phyloP scores from a whole-genome alignment of 2,797 vertebrate genomes.

The Anguilla anguilla region DNA sequence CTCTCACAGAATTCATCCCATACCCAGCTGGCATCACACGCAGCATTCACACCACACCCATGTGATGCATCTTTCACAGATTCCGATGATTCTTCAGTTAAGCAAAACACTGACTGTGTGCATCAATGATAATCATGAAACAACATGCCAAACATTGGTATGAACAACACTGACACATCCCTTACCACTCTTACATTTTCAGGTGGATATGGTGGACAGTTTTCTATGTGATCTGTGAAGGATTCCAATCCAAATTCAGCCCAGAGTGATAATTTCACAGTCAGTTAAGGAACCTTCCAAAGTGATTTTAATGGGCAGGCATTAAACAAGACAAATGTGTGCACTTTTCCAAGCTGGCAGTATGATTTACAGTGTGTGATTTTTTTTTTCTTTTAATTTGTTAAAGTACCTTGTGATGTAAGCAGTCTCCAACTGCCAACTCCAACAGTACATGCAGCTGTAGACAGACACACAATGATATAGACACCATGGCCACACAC shows the following conservation, averaged over 20 bases:
- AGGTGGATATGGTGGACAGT: background rate
- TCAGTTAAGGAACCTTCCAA: constrained; percentile 43
- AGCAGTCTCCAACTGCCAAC: constrained; percentile 48
- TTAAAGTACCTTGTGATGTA: constrained; percentile 63
- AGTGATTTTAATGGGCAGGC: constrained; percentile 56
- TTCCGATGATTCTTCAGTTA: background rate
- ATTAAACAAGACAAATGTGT: constrained; percentile 57
- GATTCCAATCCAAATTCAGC: constrained; percentile 18
- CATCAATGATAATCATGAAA: background rate
- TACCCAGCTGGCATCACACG: background rate
- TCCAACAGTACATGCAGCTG: constrained; percentile 28
- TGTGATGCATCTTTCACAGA: background rate
- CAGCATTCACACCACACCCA: background rate
- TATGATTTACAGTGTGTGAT: constrained; percentile 56
- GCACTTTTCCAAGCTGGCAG: constrained; percentile 39
- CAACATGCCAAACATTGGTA: background rate
- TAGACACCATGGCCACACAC: background rate
- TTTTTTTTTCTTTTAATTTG: constrained; percentile 59
- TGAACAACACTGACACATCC: background rate
- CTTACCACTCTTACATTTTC: background rate
- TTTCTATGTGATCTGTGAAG: constrained; percentile 15
- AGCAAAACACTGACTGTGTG: background rate
- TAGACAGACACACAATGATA: constrained; percentile 12
- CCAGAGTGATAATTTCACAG: constrained; percentile 38
- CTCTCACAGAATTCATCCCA: constrained; percentile 1